Evolutionary conservation across 2,888 invertebrate genomes (phyloP).

Genomic region (Callyntrura sp.): DNA sequence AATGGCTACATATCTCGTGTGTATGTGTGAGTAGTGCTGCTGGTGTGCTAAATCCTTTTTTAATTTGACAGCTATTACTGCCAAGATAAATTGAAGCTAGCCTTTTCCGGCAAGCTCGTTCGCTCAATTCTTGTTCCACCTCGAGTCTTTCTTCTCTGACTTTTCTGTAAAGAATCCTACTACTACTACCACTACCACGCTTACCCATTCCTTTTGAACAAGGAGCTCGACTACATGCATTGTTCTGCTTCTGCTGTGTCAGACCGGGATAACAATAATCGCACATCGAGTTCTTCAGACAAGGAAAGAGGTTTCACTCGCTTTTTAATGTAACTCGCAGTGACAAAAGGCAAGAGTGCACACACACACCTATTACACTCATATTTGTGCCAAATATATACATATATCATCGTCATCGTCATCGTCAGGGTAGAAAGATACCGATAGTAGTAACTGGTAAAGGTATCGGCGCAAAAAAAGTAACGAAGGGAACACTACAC

Average conservation of each 20-base stretch:
- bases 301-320: too few species aligned
- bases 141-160: background rate
- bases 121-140: background rate
- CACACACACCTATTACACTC: background rate
- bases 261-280: too few species aligned
- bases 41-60: slow-evolving; percentile 53
- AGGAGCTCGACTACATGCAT: too few species aligned
- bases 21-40: background rate
- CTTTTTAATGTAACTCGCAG: background rate
- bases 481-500: background rate
- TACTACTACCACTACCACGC: background rate
- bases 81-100: slow-evolving; percentile 51
- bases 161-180: background rate
- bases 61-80: slow-evolving; percentile 59
- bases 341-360: slow-evolving; percentile 1
- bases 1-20: background rate
- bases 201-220: background rate
- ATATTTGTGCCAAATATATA: background rate
- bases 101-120: slow-evolving; percentile 32
- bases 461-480: background rate
- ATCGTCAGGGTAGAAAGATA: background rate
- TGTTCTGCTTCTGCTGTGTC: too few species aligned
- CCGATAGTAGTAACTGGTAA: background rate
- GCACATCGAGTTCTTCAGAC: too few species aligned
- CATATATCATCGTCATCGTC: background rate